phyloP scores from a whole-genome alignment of 2,888 invertebrate species.

The Thyatira batis region DNA sequence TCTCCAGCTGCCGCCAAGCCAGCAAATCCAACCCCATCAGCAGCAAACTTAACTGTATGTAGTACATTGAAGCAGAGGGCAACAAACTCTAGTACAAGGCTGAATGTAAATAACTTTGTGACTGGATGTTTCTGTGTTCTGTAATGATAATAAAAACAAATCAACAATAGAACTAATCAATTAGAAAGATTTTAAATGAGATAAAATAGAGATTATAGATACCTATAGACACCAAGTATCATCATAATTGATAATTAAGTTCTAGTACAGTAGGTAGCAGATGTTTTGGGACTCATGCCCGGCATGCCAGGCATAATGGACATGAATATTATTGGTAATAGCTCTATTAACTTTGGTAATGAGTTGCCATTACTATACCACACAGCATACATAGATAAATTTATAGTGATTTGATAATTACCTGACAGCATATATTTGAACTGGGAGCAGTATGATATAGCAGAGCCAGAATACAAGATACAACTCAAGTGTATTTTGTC shows the following conservation, averaged over 20 bases:
- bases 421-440: slow-evolving; percentile 94
- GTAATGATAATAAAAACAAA: slow-evolving; percentile 22
- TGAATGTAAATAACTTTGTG: slow-evolving; percentile 94
- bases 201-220: too few species aligned
- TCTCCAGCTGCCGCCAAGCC: slow-evolving; percentile 93
- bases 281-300: too few species aligned
- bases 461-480: slow-evolving; percentile 94
- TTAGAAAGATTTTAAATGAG: too few species aligned
- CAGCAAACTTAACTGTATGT: slow-evolving; percentile 94
- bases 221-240: too few species aligned
- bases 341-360: too few species aligned
- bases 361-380: too few species aligned
- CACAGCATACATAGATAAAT: too few species aligned
- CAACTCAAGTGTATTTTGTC: slow-evolving; percentile 95
- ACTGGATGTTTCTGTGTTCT: slow-evolving; percentile 94
- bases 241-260: too few species aligned
- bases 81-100: slow-evolving; percentile 91
- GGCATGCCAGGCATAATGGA: too few species aligned
- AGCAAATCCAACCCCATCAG: slow-evolving; percentile 94
- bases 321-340: too few species aligned
- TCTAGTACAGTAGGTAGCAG: too few species aligned
- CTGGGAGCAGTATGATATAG: slow-evolving; percentile 92
- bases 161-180: too few species aligned
- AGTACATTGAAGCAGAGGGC: slow-evolving; percentile 93
- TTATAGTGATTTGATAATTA: slow-evolving; percentile 30